These are phyloP conservation scores for Synergus laeviventris DNA, from an alignment of 2,888 invertebrate species.

Conservation along the genomic window DNA sequence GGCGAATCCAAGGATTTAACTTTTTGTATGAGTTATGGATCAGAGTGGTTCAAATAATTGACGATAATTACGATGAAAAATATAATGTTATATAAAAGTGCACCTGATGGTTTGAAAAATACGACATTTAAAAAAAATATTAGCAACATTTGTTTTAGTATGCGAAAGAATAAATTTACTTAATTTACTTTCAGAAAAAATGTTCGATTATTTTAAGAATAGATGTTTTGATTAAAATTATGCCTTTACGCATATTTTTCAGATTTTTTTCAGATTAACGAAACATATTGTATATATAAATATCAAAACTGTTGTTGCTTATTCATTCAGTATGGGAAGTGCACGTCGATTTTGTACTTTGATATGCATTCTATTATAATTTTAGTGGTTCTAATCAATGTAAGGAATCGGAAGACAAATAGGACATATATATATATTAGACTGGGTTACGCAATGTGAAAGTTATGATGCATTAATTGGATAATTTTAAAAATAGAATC, in stretches of 20 bases:
- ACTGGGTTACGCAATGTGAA: slow-evolving; percentile 14
- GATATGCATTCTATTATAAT: slow-evolving; percentile 25
- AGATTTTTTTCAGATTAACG: not conserved
- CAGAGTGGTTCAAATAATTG: too few relatives aligned
- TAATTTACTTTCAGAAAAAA: too few relatives aligned
- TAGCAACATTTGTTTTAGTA: too few relatives aligned
- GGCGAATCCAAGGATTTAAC: too few relatives aligned
- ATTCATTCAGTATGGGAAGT: slow-evolving; percentile 18
- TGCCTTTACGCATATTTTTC: not conserved
- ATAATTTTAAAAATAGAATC: not conserved
- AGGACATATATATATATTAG: slow-evolving; percentile 16
- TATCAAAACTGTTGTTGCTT: not conserved
- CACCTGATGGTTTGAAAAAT: too few relatives aligned
- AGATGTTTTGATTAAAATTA: too few relatives aligned
- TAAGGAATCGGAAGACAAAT: slow-evolving; percentile 22
- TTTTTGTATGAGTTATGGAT: too few relatives aligned
- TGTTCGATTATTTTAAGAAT: too few relatives aligned
- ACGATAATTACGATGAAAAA: too few relatives aligned
- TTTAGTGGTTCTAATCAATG: slow-evolving; percentile 17
- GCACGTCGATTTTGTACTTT: not conserved
- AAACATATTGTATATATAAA: not conserved
- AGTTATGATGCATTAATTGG: slow-evolving; percentile 25
- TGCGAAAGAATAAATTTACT: too few relatives aligned
- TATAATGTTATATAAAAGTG: too few relatives aligned
- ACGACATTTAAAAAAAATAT: too few relatives aligned